These are phyloP conservation scores for Polypterus bichir DNA, from an alignment of 2,113 vertebrate species.

Conservation along the genomic window DNA sequence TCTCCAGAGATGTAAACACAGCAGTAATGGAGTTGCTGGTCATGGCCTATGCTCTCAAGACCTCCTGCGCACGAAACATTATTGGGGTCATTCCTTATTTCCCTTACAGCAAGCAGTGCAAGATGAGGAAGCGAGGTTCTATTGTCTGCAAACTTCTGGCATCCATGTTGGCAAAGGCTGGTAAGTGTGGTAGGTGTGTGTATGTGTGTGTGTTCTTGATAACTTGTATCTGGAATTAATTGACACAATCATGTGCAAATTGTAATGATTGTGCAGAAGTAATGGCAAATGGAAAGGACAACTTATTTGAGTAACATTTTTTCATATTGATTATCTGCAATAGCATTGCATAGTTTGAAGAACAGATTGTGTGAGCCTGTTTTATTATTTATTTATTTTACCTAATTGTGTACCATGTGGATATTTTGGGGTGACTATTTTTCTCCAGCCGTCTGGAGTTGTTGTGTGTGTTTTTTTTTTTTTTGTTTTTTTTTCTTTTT, in stretches of 20 bases:
- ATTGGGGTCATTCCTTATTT: conserved; percentile 96
- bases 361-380: no score
- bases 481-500: no score
- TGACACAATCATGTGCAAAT: background rate
- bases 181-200: conserved; percentile 34
- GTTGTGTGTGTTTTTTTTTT: no score
- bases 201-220: background rate
- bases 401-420: no score
- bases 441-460: no score
- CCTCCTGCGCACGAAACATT: conserved; percentile 88
- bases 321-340: no score
- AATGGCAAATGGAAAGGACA: background rate
- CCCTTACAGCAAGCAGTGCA: conserved; percentile 97
- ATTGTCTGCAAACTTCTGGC: conserved; percentile 94
- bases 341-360: no score
- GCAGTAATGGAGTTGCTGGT: conserved; percentile 95
- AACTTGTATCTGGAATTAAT: background rate
- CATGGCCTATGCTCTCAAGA: conserved; percentile 93
- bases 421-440: no score
- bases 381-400: no score
- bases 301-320: no score
- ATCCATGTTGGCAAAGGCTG: conserved; percentile 90
- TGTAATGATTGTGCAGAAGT: background rate
- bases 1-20: conserved; percentile 84
- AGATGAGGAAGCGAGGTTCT: conserved; percentile 95